Percentiles rank a stretch among this genome's conserved stretches.
phyloP scores from a whole-genome alignment of 2,113 vertebrate species.

The Xiphophorus hellerii region DNA sequence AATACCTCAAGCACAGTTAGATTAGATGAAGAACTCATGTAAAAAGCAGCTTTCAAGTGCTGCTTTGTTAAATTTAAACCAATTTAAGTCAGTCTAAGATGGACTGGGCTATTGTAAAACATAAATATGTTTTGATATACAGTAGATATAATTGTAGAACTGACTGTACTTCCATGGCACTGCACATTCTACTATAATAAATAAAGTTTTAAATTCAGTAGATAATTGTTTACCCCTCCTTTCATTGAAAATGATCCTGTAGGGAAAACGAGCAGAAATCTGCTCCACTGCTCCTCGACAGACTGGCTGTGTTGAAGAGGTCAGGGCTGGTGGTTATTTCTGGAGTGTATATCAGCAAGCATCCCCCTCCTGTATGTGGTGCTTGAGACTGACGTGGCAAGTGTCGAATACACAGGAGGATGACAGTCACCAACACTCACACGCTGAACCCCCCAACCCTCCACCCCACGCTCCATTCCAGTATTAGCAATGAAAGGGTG shows the following conservation, averaged over 20 bases:
- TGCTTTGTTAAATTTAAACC: too few relatives aligned
- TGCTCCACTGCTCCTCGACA: slow-evolving; percentile 16
- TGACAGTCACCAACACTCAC: slow-evolving; percentile 15
- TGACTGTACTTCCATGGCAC: not conserved
- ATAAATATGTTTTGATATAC: too few relatives aligned
- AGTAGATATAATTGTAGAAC: too few relatives aligned
- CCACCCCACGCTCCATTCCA: slow-evolving; percentile 62
- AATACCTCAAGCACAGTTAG: too few relatives aligned
- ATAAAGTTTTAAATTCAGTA: not conserved
- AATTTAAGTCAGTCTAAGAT: too few relatives aligned
- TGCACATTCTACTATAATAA: not conserved
- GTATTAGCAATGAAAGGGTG: slow-evolving; percentile 62
- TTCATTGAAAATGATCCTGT: not conserved
- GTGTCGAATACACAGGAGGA: slow-evolving; percentile 70
- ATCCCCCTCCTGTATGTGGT: slow-evolving; percentile 53
- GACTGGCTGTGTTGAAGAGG: slow-evolving; percentile 15
- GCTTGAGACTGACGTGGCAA: slow-evolving; percentile 81
- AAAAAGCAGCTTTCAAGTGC: too few relatives aligned
- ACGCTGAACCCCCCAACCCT: slow-evolving; percentile 33
- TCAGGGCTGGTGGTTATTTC: slow-evolving; percentile 70
- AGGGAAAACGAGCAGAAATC: slow-evolving; percentile 22
- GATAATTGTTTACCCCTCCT: not conserved
- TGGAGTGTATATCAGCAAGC: slow-evolving; percentile 76
- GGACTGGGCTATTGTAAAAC: too few relatives aligned
- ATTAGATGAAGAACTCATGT: too few relatives aligned